These are phyloP conservation scores for Zaprionus bogoriensis DNA, from an alignment of 2,888 invertebrate genomes.

Conservation along the genomic window DNA sequence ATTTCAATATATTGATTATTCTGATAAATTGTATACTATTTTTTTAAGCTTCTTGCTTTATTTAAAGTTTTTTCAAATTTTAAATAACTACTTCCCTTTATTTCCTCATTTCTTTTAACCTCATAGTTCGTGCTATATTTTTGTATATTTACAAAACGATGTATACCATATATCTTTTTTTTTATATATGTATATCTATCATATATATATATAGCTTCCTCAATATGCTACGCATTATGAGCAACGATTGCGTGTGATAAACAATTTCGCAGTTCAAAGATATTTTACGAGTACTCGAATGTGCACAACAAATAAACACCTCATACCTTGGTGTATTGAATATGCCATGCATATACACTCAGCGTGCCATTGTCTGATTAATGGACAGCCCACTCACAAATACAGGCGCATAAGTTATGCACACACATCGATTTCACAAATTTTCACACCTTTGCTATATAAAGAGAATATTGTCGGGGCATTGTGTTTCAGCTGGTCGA, in stretches of 20 bases:
- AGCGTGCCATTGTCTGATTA: constrained; percentile 13
- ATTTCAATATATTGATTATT: no score
- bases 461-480: neutral
- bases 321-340: no score
- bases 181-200: no score
- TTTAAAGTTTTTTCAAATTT: no score
- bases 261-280: constrained; percentile 34
- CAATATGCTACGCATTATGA: constrained; percentile 1
- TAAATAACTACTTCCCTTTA: no score
- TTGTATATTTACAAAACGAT: no score
- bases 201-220: neutral
- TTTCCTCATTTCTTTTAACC: no score
- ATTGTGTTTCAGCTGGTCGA: neutral
- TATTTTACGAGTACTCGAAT: constrained; percentile 25
- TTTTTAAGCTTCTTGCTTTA: no score
- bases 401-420: neutral
- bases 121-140: no score
- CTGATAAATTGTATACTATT: no score
- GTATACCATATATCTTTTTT: no score
- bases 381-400: constrained; percentile 1
- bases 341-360: neutral
- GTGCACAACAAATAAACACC: constrained; percentile 37
- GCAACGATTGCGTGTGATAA: constrained; percentile 26
- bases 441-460: constrained; percentile 26
- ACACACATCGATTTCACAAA: neutral